Conservation (phyloP, 2,888 invertebrate genomes). For the Cheilosia vernalis region DNA sequence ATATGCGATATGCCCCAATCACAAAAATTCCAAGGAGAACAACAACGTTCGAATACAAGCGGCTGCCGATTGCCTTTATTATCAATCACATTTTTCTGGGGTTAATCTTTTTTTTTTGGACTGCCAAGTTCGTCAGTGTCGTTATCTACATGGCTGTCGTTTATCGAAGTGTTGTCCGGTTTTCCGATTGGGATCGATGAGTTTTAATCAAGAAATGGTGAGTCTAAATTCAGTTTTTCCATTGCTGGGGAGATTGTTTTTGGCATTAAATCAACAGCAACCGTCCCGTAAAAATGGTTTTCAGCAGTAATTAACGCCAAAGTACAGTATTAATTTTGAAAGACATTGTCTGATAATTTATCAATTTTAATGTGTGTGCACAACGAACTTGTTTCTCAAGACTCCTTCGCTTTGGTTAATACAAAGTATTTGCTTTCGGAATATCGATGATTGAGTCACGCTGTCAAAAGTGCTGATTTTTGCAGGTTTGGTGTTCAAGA, state of each 20-base stretch:
- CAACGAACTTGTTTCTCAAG: not conserved
- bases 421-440: not conserved
- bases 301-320: not conserved
- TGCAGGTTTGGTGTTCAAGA: not conserved
- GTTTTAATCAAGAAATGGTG: conserved; percentile 15
- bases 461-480: not conserved
- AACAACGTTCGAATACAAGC: conserved; percentile 45
- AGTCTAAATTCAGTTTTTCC: not conserved
- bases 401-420: not conserved
- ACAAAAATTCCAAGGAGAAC: conserved; percentile 44
- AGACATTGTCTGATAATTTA: conserved; percentile 2
- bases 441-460: not conserved
- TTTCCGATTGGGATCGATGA: conserved; percentile 27
- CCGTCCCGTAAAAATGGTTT: not conserved
- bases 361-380: not conserved
- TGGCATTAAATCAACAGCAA: conserved; percentile 2
- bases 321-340: not conserved
- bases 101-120: conserved; percentile 36
- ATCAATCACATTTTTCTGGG: conserved; percentile 53
- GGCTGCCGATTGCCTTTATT: conserved; percentile 46
- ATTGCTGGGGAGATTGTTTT: not conserved
- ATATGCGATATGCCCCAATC: conserved; percentile 38
- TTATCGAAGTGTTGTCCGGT: conserved; percentile 17
- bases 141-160: conserved; percentile 17
- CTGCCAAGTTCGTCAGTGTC: conserved; percentile 28